A percentile compares a stretch with the other conserved stretches of the same genome.
phyloP scores from a whole-genome alignment of 2,888 invertebrate species.

The Frankliniella intonsa region DNA sequence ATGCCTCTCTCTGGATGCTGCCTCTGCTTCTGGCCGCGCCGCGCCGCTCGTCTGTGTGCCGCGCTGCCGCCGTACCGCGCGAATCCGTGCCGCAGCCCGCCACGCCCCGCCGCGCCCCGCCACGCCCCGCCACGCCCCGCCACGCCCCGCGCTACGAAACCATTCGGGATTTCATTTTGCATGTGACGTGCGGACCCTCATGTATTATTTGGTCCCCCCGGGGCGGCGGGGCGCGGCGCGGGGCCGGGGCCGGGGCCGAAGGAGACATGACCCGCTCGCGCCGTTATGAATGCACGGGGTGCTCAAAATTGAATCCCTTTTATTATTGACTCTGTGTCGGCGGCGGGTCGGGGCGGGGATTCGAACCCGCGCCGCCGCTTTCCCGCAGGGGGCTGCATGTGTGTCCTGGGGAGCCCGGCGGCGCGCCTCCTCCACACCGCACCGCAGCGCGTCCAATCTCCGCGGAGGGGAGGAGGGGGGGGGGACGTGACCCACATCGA shows the following conservation, averaged over 20 bases:
- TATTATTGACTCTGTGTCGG: background rate
- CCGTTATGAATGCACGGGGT: no score
- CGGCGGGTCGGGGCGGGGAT: background rate
- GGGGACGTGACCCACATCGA: background rate
- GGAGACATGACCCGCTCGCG: no score
- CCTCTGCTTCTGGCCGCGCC: background rate
- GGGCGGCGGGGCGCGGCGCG: background rate
- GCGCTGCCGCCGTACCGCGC: background rate
- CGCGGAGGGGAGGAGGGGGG: background rate
- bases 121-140: background rate
- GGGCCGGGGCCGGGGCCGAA: background rate
- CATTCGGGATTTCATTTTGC: slow-evolving; percentile 20
- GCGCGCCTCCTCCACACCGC: no score
- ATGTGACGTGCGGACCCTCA: slow-evolving; percentile 23
- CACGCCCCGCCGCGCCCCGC: background rate
- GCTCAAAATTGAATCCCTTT: no score
- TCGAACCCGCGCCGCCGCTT: no score
- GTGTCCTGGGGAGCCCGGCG: background rate
- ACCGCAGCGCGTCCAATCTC: no score
- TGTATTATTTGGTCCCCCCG: background rate
- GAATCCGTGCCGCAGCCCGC: background rate
- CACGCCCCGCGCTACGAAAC: background rate
- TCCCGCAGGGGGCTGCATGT: background rate
- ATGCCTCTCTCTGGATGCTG: background rate
- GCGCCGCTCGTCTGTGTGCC: background rate